Evolutionary conservation across 2,113 vertebrate species (phyloP).

Genomic region (Sapayoa aenigma): DNA sequence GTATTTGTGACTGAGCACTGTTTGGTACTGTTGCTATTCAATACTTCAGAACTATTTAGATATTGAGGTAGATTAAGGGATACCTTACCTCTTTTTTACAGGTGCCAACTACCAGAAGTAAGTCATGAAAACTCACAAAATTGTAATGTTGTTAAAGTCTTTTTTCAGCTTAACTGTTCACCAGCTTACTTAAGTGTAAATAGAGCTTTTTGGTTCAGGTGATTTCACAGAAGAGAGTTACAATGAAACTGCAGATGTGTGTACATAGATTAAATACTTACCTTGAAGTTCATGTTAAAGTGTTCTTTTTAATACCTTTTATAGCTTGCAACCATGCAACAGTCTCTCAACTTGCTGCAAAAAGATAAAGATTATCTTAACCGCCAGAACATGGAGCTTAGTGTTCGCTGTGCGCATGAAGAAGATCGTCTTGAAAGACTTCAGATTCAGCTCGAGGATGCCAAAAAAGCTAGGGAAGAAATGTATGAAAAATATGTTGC

Average conservation of each 20-base stretch:
- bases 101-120: not conserved
- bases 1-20: not conserved
- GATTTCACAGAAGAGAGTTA: not conserved
- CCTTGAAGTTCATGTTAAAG: not conserved
- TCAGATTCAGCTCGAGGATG: slow-evolving; percentile 89
- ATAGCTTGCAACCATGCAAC: slow-evolving; percentile 84
- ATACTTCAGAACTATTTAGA: not conserved
- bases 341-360: slow-evolving; percentile 88
- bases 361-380: slow-evolving; percentile 97
- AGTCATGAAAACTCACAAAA: not conserved
- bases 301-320: slow-evolving; percentile 17
- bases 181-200: not conserved
- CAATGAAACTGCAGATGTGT: not conserved
- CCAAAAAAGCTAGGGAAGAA: slow-evolving; percentile 91
- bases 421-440: slow-evolving; percentile 91
- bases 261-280: not conserved
- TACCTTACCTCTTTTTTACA: not conserved
- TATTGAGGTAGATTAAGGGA: not conserved
- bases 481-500: slow-evolving; percentile 93
- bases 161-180: not conserved
- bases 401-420: slow-evolving; percentile 88
- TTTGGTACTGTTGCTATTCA: not conserved
- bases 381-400: slow-evolving; percentile 93
- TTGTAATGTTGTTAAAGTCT: not conserved
- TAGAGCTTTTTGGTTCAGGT: not conserved